These are phyloP conservation scores for Xenopus borealis DNA, from an alignment of 2,113 vertebrate species.

Conservation along the genomic window DNA sequence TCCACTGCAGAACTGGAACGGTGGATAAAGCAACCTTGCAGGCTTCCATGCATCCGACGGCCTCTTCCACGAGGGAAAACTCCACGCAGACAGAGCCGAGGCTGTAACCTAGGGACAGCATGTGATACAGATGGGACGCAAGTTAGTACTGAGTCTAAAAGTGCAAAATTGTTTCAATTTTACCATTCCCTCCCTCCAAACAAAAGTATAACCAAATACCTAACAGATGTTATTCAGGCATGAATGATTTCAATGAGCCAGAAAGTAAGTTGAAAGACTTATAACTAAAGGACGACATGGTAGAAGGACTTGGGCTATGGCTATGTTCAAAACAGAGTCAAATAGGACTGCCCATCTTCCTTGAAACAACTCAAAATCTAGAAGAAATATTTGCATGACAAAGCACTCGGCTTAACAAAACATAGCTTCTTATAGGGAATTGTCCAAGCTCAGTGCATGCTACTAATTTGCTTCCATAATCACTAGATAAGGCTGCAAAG, in stretches of 20 bases:
- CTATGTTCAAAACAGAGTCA: too few species aligned
- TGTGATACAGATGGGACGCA: slow-evolving; percentile 99
- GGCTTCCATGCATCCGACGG: slow-evolving; percentile 99
- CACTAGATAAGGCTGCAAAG: too few species aligned
- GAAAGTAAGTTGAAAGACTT: background rate
- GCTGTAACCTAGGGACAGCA: slow-evolving; percentile 99
- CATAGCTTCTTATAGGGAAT: too few species aligned
- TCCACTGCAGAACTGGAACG: slow-evolving; percentile 90
- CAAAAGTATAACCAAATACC: slow-evolving; percentile 29
- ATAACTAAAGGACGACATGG: too few species aligned
- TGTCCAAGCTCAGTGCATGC: too few species aligned
- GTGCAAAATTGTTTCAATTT: slow-evolving; percentile 67
- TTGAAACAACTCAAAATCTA: too few species aligned
- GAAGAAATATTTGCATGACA: too few species aligned
- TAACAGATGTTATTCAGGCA: background rate
- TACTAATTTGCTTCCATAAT: too few species aligned
- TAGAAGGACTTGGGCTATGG: too few species aligned
- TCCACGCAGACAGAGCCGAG: slow-evolving; percentile 99
- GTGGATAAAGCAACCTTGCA: slow-evolving; percentile 99
- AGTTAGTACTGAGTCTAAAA: slow-evolving; percentile 85
- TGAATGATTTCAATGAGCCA: background rate
- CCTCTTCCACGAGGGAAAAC: slow-evolving; percentile 99
- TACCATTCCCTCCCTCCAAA: slow-evolving; percentile 53
- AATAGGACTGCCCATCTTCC: too few species aligned
- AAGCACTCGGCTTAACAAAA: too few species aligned